Conservation (phyloP, 2,888 invertebrate genomes). For the Lepetodrilus schrolli region DNA sequence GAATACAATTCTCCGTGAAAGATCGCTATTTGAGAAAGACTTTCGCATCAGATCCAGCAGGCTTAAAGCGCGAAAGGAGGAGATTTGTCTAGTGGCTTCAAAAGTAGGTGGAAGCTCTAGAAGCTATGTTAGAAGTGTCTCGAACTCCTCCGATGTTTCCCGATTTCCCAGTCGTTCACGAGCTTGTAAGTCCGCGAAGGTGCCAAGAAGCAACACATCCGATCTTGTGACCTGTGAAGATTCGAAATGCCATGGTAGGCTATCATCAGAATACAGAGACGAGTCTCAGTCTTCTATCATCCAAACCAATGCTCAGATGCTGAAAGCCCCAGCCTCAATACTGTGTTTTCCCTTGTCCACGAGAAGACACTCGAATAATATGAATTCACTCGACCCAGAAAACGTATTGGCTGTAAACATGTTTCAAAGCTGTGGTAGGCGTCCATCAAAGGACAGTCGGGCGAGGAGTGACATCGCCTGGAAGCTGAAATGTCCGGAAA, state of each 20-base stretch:
- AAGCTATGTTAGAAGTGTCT: background rate
- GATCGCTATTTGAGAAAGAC: background rate
- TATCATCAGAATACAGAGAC: background rate
- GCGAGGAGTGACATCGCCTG: background rate
- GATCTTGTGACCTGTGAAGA: background rate
- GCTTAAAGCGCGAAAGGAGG: background rate
- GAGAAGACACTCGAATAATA: background rate
- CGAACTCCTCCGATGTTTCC: background rate
- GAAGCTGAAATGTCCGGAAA: background rate
- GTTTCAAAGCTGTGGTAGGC: no score
- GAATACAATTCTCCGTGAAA: background rate
- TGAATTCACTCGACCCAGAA: background rate
- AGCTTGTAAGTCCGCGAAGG: background rate
- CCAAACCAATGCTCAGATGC: background rate
- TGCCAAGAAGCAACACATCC: background rate
- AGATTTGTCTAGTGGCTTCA: background rate
- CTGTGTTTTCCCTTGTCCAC: background rate
- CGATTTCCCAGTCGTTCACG: background rate
- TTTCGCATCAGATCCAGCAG: background rate
- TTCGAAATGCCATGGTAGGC: background rate
- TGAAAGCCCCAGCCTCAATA: background rate
- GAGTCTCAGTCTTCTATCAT: no score
- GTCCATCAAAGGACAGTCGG: no score
- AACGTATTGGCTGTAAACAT: background rate
- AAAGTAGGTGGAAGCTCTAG: background rate